Evolutionary conservation across 2,113 vertebrate species (phyloP).

Genomic region (Porphyrio hochstetteri): DNA sequence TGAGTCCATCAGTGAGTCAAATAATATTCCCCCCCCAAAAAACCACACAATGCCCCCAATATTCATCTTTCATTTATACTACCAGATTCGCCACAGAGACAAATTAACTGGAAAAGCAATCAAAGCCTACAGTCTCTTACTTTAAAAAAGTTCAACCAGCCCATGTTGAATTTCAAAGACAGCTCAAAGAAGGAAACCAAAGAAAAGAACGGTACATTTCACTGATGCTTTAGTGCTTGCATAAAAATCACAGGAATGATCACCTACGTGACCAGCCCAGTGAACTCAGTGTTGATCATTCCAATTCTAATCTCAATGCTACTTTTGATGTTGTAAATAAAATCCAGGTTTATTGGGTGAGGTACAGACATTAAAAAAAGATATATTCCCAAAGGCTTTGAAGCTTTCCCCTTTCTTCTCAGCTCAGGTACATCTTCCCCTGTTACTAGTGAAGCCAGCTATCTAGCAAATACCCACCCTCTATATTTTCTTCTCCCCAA

Average conservation of each 20-base stretch:
- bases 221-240: not conserved
- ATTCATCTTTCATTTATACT: not conserved
- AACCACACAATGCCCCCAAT: not conserved
- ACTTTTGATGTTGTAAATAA: not conserved
- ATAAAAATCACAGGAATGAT: not conserved
- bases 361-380: not conserved
- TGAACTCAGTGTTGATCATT: not conserved
- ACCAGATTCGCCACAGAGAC: not conserved
- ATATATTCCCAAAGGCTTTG: not conserved
- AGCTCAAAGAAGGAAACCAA: not conserved
- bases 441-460: not conserved
- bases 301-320: not conserved
- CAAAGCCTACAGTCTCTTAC: not conserved
- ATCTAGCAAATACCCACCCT: not conserved
- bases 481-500: not conserved
- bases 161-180: not conserved
- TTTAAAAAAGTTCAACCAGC: not conserved
- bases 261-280: not conserved
- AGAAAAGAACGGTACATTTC: not conserved
- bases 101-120: not conserved
- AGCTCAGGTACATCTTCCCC: not conserved
- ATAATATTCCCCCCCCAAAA: not conserved
- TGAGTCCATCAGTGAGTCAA: not conserved
- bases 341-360: not conserved
- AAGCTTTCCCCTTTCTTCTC: not conserved